A percentile compares a stretch with the other conserved stretches of the same genome.
These are phyloP conservation scores for Cichlasoma orientale DNA, from an alignment of 2,797 vertebrate species.

Conservation along the genomic window DNA sequence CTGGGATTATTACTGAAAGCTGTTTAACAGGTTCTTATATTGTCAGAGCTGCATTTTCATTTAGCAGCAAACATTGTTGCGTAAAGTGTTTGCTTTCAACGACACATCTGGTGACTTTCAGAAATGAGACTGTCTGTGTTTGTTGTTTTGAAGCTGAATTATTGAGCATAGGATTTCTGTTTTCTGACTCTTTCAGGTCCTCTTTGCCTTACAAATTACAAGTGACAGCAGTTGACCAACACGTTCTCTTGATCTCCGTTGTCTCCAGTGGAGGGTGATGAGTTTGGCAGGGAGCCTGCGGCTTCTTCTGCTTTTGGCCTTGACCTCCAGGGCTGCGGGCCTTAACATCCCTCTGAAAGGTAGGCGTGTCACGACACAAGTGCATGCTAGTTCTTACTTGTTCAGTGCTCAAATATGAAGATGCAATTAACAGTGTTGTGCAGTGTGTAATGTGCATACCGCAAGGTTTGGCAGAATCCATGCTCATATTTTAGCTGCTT, in stretches of 20 bases:
- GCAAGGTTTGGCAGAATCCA: neutral
- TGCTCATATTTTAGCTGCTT: neutral
- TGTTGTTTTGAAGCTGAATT: neutral
- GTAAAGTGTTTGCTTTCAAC: neutral
- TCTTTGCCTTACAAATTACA: constrained; percentile 41
- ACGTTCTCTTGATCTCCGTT: constrained; percentile 28
- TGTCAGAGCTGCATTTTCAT: too few relatives aligned
- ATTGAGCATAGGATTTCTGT: neutral
- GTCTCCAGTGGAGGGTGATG: constrained; percentile 67
- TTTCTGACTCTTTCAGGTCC: constrained; percentile 50
- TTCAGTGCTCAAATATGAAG: neutral
- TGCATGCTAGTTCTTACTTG: neutral
- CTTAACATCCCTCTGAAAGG: constrained; percentile 77
- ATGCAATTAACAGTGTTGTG: neutral
- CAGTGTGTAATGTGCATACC: neutral
- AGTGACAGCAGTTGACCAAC: constrained; percentile 55
- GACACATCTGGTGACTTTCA: neutral
- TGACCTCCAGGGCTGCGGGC: constrained; percentile 47
- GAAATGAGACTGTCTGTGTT: neutral
- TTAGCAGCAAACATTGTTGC: too few relatives aligned
- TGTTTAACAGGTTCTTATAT: too few relatives aligned
- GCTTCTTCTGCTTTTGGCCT: constrained; percentile 70
- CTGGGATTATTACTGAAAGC: neutral
- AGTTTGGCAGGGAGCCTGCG: constrained; percentile 59
- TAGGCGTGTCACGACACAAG: constrained; percentile 28